Evolutionary conservation across 2,888 invertebrate species (phyloP), one percentile per base, ranked within the genome.

Genomic region (Archips xylosteana): DNA sequence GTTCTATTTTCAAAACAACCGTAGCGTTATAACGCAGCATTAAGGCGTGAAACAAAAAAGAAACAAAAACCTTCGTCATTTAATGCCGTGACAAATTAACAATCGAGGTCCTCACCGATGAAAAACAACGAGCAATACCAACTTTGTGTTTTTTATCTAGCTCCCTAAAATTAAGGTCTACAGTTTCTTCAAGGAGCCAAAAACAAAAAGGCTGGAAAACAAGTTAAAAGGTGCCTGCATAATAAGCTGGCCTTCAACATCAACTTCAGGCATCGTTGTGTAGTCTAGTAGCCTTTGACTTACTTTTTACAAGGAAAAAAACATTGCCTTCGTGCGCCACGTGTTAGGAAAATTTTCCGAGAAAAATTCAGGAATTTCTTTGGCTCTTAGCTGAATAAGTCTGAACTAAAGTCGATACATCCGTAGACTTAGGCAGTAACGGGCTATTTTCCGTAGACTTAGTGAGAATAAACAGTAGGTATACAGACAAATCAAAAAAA

Each of bases 161-260:
- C 15, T 54, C 23, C 9, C 10, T 54, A 23, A n/a, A 49, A 13
- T 49, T 23, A 54, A 51, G 23, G 23, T 63, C 51, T 60, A 42
- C 15, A 59, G 51, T 47, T 62, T 65, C 47, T 71, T 57, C 45
- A 66, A 66, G 66, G 60, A 66, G 59, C 23, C 42, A 34, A 71
- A 15, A 57, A 42, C 60, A 42, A 45, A 23, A 47, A 39, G 47
- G 65, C 45, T 47, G 34, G 34, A 66, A 60, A 42, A 59, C 39
- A 51, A 54, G 51, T 61, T 65, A 59, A 51, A 65, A 59, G 59
- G 49, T 23, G 34, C 61, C 39, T 39, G 71, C 66, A 71, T 66
- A 71, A 51, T 51, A 66, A 71, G 34, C 23, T 45, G 45, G 59
- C 9, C 13, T 5, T 32, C 45, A 45, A 45, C 49, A 39, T 39